Conservation (phyloP, 1,140 invertebrate species). For the Dendrolimus kikuchii region DNA sequence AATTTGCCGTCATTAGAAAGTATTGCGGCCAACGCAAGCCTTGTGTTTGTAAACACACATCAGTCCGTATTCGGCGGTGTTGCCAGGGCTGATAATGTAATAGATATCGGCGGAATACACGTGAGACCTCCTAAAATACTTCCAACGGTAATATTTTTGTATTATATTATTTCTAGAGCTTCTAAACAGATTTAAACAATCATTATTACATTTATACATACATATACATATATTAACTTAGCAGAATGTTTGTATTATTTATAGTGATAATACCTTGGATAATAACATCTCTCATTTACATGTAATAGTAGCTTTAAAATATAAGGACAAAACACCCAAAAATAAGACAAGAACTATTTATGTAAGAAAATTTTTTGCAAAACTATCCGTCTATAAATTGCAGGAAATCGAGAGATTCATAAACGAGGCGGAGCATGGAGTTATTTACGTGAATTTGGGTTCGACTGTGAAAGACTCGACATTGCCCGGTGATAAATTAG, state of each 20-base stretch:
- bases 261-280: background rate
- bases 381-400: background rate
- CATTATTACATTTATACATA: background rate
- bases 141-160: constrained; percentile 51
- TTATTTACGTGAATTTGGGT: constrained; percentile 77
- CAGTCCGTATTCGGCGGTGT: constrained; percentile 65
- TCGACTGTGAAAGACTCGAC: constrained; percentile 71
- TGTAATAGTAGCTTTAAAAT: background rate
- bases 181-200: background rate
- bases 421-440: constrained; percentile 74
- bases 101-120: constrained; percentile 76
- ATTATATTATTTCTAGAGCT: background rate
- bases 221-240: background rate
- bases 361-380: constrained; percentile 1
- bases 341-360: no score
- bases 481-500: constrained; percentile 75
- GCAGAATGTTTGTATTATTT: constrained; percentile 5
- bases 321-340: background rate
- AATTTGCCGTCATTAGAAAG: constrained; percentile 71
- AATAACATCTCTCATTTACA: constrained; percentile 3
- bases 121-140: constrained; percentile 55
- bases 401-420: constrained; percentile 76
- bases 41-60: constrained; percentile 76
- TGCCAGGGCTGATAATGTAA: constrained; percentile 70
- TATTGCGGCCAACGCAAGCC: constrained; percentile 71